Evolutionary conservation across 2,797 vertebrate genomes (phyloP).

Genomic region (Enteromius paludinosus): DNA sequence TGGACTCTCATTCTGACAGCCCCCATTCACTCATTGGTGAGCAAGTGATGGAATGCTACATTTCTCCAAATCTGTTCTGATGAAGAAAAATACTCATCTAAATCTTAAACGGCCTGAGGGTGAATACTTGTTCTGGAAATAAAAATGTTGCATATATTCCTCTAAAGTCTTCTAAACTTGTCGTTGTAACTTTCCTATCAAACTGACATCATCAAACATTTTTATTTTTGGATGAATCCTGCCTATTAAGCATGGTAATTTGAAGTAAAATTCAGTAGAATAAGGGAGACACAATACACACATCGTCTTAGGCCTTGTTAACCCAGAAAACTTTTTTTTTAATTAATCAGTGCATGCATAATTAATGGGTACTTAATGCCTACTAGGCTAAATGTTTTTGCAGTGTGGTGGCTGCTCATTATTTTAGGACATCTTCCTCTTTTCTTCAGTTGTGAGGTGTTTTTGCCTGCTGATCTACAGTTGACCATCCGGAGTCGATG

Average conservation of each 20-base stretch:
- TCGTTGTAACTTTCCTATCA: not conserved
- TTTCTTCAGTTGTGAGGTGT: constrained; percentile 7
- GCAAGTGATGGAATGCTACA: not conserved
- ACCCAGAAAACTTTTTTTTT: constrained; percentile 14
- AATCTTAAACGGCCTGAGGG: not conserved
- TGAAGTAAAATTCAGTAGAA: not conserved
- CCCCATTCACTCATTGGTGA: not conserved
- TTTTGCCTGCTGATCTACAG: not conserved
- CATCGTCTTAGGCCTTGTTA: not conserved
- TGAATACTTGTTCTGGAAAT: not conserved
- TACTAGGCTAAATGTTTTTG: not conserved
- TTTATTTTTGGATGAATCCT: not conserved
- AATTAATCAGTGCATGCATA: constrained; percentile 40
- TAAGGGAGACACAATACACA: not conserved
- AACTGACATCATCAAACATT: not conserved
- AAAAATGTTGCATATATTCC: not conserved
- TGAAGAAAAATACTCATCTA: not conserved
- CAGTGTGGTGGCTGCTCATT: not conserved
- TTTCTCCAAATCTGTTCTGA: not conserved
- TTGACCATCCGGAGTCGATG: not conserved
- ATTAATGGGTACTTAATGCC: constrained; percentile 16
- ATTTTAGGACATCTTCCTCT: not conserved
- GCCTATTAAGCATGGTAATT: not conserved
- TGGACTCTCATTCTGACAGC: not conserved
- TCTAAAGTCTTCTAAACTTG: not conserved